Conservation (phyloP, 2,113 vertebrate genomes). For the Prochilodus magdalenae region DNA sequence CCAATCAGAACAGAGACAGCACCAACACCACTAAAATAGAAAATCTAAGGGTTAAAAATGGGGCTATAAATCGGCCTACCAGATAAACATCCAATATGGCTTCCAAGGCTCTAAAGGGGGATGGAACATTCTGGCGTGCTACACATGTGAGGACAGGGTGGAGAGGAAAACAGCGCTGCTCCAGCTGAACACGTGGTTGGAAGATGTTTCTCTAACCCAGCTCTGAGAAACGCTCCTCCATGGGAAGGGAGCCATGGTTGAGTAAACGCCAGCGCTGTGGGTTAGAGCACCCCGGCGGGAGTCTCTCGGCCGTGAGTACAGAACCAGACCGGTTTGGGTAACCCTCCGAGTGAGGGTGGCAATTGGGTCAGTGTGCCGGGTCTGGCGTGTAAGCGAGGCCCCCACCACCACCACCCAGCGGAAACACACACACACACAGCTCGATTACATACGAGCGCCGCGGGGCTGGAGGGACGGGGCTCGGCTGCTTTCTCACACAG, state of each 20-base stretch:
- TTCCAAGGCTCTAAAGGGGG: no score
- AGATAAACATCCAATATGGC: no score
- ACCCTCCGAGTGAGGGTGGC: conserved; percentile 39
- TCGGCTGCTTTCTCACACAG: conserved; percentile 31
- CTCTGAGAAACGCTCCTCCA: conserved; percentile 5
- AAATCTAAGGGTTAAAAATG: no score
- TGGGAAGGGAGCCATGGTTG: conserved; percentile 34
- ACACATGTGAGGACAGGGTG: no score
- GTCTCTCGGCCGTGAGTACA: conserved; percentile 8
- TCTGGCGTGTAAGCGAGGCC: conserved; percentile 2
- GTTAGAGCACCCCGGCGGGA: neutral
- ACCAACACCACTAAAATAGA: no score
- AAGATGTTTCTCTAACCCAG: conserved; percentile 21
- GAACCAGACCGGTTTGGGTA: conserved; percentile 44
- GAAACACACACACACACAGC: conserved; percentile 23
- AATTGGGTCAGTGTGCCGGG: conserved; percentile 45
- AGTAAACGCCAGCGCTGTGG: conserved; percentile 1
- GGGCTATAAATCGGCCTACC: no score
- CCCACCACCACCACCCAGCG: no score
- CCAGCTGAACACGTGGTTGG: conserved; percentile 31
- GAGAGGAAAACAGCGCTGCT: neutral
- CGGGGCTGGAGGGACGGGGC: conserved; percentile 3
- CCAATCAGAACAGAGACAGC: no score
- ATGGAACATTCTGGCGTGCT: no score
- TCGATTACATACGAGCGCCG: conserved; percentile 27